Evolutionary conservation across 2,113 vertebrate species (phyloP), one percentile per base, ranked within the genome.

Genomic region (Pica pica): DNA sequence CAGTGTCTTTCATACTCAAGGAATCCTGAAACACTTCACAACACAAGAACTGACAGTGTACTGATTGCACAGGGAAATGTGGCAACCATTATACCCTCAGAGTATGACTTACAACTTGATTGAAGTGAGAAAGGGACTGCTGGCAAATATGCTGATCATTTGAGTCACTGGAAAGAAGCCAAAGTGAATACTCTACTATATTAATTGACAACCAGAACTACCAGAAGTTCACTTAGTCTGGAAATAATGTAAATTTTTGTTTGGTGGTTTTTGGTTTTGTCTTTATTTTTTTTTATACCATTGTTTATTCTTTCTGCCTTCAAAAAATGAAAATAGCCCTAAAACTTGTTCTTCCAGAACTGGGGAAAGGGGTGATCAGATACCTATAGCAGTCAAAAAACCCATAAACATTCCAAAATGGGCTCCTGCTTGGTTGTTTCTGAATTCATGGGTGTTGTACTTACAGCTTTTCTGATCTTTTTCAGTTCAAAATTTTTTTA

Each of bases 41-140:
- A 52, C 28, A 68, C n/a, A 83, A 88, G 78, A 93, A 74, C 82
- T 74, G 91, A 91, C 77, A 93, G 52, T 21, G 35, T 31, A 75
- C 71, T 81, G 76, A 94, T 41, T 91, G 60, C 68, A 94, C 28
- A 68, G 75, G 64, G 73, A 92, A 95, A 95, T 88, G 82, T 91
- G 84, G 90, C 93, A 95, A 93, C 55, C 78, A 93, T 95, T 96
- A 95, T 79, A 75, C 41, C 33, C 59, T 65, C 57, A 80, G 67
- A 0, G 0, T 44, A 93, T 61, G 71, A 77, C 68, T 49, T 94
- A 68, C 55, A 90, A 83, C 70, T 90, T 83, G 57, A 89, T 47
- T 94, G 78, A 87, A 96, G 75, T 70, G 76, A 93, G 68, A 94
- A 87, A 91, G 35, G 15, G 63, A 49, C 60, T 86, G 56, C 6